phyloP scores from a whole-genome alignment of 2,113 vertebrate genomes.

The Colaptes auratus region DNA sequence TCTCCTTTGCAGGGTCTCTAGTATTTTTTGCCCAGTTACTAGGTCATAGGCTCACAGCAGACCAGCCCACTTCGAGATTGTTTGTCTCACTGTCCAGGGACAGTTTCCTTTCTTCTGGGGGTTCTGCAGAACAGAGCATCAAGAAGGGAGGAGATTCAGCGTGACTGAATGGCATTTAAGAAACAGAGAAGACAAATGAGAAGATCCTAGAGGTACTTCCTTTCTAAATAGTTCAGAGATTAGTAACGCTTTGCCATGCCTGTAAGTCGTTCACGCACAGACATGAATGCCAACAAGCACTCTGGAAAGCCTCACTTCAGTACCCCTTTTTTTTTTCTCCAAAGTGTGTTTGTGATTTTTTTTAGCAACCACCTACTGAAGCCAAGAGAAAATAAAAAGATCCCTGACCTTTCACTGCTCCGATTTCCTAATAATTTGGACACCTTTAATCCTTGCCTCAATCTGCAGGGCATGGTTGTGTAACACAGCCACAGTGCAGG shows the following conservation, averaged over 20 bases:
- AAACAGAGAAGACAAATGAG: constrained; percentile 40
- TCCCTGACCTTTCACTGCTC: constrained; percentile 68
- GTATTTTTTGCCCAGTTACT: constrained; percentile 18
- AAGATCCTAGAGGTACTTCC: constrained; percentile 68
- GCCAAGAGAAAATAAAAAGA: constrained; percentile 59
- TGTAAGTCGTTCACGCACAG: constrained; percentile 22
- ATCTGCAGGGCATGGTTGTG: constrained; percentile 38
- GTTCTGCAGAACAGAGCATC: neutral
- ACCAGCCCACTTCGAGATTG: neutral
- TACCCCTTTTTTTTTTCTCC: neutral
- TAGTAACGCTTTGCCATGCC: constrained; percentile 44
- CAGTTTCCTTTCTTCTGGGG: constrained; percentile 1
- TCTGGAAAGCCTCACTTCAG: neutral
- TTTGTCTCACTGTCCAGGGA: neutral
- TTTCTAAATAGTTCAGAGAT: constrained; percentile 58
- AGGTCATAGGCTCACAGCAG: neutral
- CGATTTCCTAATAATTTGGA: constrained; percentile 76
- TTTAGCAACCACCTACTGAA: constrained; percentile 25
- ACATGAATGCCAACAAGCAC: neutral
- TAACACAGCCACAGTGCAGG: constrained; percentile 40
- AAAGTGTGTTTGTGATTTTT: neutral
- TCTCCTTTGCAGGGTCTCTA: neutral
- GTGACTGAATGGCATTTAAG: constrained; percentile 42
- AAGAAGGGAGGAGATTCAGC: constrained; percentile 20
- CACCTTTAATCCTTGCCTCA: constrained; percentile 69